Conservation (phyloP, 2,888 invertebrate species). For the Cenopis cana region DNA sequence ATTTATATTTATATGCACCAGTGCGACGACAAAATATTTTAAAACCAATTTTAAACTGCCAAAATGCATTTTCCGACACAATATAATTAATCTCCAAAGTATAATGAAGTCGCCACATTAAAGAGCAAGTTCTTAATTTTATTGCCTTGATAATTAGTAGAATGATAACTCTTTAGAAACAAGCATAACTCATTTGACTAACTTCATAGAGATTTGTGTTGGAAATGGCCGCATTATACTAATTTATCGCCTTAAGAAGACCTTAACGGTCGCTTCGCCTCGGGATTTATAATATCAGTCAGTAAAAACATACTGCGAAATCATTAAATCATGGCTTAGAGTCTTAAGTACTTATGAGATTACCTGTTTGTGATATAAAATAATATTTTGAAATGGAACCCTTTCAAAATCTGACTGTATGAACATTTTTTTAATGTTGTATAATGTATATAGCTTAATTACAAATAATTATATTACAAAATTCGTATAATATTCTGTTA, state of each 20-base stretch:
- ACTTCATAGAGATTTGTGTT: constrained; percentile 77
- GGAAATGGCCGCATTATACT: constrained; percentile 81
- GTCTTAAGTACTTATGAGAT: constrained; percentile 32
- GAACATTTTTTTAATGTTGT: too few species aligned
- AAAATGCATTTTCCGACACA: constrained; percentile 2
- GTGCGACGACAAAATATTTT: too few species aligned
- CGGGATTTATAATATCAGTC: constrained; percentile 65
- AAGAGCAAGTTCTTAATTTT: constrained; percentile 72
- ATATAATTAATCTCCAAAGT: constrained; percentile 59
- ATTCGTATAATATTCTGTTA: too few species aligned
- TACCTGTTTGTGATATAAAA: constrained; percentile 23
- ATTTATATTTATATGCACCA: too few species aligned
- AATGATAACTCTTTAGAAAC: constrained; percentile 79
- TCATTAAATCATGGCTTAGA: constrained; percentile 45
- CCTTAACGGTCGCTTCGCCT: constrained; percentile 74
- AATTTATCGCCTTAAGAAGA: constrained; percentile 80
- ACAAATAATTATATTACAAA: too few species aligned
- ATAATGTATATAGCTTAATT: too few species aligned
- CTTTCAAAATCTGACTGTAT: neutral
- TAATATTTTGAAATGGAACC: neutral
- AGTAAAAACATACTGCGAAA: constrained; percentile 50
- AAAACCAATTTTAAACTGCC: neutral
- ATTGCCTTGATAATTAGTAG: constrained; percentile 74
- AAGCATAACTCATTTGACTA: constrained; percentile 77
- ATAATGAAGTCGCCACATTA: constrained; percentile 65